Conservation (phyloP, 2,797 vertebrate species). For the Phrynocephalus vlangalii region DNA sequence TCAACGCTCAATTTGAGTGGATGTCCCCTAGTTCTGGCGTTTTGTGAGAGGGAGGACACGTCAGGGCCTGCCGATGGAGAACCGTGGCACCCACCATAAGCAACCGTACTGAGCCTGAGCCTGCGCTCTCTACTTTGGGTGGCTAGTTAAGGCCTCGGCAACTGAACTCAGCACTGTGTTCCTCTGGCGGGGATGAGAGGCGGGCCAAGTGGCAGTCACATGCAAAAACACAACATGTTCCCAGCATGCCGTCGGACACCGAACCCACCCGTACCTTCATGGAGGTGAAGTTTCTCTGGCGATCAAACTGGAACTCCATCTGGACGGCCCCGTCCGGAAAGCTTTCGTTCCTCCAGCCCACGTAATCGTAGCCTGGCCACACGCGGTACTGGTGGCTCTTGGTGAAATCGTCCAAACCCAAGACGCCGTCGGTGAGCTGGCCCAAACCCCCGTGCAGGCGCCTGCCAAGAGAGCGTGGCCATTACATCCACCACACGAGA, state of each 20-base stretch:
- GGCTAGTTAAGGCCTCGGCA: no score
- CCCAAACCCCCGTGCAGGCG: constrained; percentile 82
- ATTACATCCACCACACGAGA: neutral
- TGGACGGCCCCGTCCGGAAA: constrained; percentile 78
- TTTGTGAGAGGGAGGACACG: no score
- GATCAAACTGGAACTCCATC: constrained; percentile 87
- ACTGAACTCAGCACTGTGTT: no score
- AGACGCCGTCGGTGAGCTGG: constrained; percentile 86
- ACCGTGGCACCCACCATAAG: no score
- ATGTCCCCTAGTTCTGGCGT: no score
- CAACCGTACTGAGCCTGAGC: no score
- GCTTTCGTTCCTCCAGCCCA: constrained; percentile 88
- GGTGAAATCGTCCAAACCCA: constrained; percentile 84
- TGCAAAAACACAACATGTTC: no score
- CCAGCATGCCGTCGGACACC: neutral
- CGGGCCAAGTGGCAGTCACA: no score
- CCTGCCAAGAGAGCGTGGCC: constrained; percentile 70
- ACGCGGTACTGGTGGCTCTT: constrained; percentile 79
- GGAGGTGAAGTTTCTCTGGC: constrained; percentile 85
- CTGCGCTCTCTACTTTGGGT: no score
- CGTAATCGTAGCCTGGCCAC: constrained; percentile 87
- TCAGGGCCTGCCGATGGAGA: no score
- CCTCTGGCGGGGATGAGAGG: no score
- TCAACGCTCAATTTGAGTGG: no score
- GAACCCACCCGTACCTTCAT: constrained; percentile 82